These are phyloP conservation scores for Meandrina meandrites DNA, from an alignment of 92 coral and sea anemone genomes.

Conservation along the genomic window DNA sequence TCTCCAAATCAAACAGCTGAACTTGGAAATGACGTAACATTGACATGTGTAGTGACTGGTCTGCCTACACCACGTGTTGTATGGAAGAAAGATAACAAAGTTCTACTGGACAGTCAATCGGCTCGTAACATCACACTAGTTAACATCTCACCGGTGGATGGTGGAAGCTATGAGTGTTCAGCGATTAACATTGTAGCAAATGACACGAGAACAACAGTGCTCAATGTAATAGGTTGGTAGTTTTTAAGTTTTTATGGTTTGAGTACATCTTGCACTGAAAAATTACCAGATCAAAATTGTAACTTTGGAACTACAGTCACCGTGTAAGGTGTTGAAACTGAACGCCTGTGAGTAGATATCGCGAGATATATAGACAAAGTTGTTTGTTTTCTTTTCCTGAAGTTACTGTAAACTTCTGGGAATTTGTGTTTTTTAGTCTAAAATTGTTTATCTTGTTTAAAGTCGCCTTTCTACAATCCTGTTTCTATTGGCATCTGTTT, in stretches of 20 bases:
- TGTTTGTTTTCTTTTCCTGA: too few species aligned
- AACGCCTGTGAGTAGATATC: too few species aligned
- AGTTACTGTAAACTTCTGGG: too few species aligned
- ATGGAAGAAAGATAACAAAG: slow-evolving; percentile 40
- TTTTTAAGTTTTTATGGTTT: background rate
- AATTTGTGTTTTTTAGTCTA: too few species aligned
- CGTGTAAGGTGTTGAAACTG: too few species aligned
- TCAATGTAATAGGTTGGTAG: slow-evolving; percentile 72
- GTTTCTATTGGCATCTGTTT: too few species aligned
- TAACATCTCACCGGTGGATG: slow-evolving; percentile 47
- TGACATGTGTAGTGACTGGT: slow-evolving; percentile 64
- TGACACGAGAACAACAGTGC: slow-evolving; percentile 44
- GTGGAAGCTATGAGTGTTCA: slow-evolving; percentile 74
- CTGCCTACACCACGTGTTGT: slow-evolving; percentile 52
- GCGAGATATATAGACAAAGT: too few species aligned
- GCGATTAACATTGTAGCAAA: slow-evolving; percentile 72
- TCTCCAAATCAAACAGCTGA: slow-evolving; percentile 55
- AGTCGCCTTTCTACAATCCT: too few species aligned
- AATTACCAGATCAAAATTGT: too few species aligned
- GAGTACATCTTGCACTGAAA: too few species aligned
- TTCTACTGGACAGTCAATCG: slow-evolving; percentile 40
- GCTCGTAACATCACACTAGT: slow-evolving; percentile 57
- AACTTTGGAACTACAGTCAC: too few species aligned
- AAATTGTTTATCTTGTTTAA: too few species aligned
- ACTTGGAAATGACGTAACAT: slow-evolving; percentile 38